Percentiles rank a stretch among this genome's conserved stretches.
Evolutionary conservation across 2,113 vertebrate genomes (phyloP).

Genomic region (Steatornis caripensis): DNA sequence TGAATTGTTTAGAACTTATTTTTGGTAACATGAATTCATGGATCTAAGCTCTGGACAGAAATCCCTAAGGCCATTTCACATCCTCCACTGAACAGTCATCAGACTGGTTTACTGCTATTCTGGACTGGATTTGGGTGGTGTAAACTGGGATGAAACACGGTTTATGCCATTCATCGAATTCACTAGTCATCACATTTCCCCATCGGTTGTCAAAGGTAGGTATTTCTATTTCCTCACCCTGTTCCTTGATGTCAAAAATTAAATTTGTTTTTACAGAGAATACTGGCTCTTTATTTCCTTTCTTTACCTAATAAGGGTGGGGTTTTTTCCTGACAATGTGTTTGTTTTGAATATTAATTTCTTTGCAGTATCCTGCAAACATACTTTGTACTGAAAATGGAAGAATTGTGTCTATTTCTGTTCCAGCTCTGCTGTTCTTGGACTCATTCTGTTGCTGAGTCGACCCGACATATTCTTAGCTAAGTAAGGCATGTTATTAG

Average conservation of each 20-base stretch:
- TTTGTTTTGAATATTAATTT: slow-evolving; percentile 39
- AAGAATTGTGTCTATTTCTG: slow-evolving; percentile 11
- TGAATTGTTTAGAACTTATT: not conserved
- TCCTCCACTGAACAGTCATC: not conserved
- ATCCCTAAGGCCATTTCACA: not conserved
- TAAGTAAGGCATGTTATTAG: slow-evolving; percentile 2
- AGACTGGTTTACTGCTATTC: not conserved
- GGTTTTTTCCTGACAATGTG: not conserved
- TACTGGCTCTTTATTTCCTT: not conserved
- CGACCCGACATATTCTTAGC: slow-evolving; percentile 34
- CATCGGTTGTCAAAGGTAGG: not conserved
- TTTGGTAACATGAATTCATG: not conserved
- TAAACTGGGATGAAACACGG: not conserved
- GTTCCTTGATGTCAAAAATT: not conserved
- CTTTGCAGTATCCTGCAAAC: slow-evolving; percentile 9
- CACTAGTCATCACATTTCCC: not conserved
- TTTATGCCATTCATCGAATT: not conserved
- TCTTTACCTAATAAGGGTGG: not conserved
- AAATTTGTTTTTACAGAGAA: not conserved
- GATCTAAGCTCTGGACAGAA: not conserved
- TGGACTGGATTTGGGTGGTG: not conserved
- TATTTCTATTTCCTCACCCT: not conserved
- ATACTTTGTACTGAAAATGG: not conserved
- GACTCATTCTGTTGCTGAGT: not conserved
- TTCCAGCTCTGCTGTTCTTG: not conserved